Evolutionary conservation across 92 coral and sea anemone species (phyloP).

Genomic region (Plumapathes pennacea): DNA sequence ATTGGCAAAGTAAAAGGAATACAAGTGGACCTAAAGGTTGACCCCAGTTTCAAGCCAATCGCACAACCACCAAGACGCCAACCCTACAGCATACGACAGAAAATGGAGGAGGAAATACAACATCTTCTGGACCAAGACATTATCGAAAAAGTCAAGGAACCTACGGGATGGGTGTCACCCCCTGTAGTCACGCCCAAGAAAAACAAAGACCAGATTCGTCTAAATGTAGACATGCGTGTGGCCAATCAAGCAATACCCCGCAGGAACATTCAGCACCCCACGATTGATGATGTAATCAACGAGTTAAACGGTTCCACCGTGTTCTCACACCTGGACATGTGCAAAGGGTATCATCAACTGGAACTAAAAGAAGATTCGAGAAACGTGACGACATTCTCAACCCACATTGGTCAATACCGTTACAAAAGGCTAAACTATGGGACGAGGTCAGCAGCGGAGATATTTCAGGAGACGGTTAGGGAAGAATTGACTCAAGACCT

Average conservation of each 20-base stretch:
- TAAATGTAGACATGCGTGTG: conserved; percentile 31
- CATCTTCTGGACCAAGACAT: not conserved
- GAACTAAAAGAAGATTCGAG: conserved; percentile 4
- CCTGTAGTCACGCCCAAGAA: conserved; percentile 22
- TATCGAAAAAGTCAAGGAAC: conserved; percentile 1
- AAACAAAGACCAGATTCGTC: conserved; percentile 14
- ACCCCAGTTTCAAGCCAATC: conserved; percentile 2
- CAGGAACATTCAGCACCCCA: conserved; percentile 12
- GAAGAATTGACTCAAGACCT: conserved; percentile 2
- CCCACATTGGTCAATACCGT: conserved; percentile 10
- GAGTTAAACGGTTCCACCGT: conserved; percentile 34
- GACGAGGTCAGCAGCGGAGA: conserved; percentile 26
- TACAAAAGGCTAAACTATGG: conserved; percentile 46
- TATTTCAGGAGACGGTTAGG: no score
- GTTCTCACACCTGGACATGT: conserved; percentile 22
- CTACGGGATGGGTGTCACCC: not conserved
- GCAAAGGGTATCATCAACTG: conserved; percentile 28
- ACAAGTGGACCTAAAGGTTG: conserved; percentile 1
- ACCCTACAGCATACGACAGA: conserved; percentile 7
- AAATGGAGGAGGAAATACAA: not conserved
- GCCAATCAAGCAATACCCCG: conserved; percentile 43
- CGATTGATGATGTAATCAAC: conserved; percentile 24
- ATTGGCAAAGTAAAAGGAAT: conserved; percentile 21
- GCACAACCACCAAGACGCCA: conserved; percentile 5
- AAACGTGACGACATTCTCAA: conserved; percentile 22